Evolutionary conservation across 2,113 vertebrate genomes (phyloP).

Genomic region (Sardina pilchardus): DNA sequence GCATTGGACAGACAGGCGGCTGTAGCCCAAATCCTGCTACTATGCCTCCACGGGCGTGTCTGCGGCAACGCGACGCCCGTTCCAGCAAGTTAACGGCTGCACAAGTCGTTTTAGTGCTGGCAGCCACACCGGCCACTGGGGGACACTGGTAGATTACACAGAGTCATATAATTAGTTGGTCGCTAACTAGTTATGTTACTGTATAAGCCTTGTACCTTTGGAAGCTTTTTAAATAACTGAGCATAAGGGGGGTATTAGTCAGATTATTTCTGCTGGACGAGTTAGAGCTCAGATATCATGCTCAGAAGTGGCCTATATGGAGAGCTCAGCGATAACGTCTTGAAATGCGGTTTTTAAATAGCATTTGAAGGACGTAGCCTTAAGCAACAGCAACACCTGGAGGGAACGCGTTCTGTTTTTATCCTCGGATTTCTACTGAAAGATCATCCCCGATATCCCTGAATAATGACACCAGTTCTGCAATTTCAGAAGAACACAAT

Average conservation of each 20-base stretch:
- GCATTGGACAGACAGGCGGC: background rate
- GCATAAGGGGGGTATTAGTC: background rate
- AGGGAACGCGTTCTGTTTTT: background rate
- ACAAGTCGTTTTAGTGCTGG: constrained; percentile 38
- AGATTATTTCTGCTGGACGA: background rate
- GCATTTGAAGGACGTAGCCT: background rate
- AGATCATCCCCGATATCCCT: background rate
- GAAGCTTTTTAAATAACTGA: background rate
- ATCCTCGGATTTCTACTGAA: background rate
- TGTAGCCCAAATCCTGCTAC: constrained; percentile 22
- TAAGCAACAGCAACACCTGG: background rate
- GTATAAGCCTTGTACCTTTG: background rate
- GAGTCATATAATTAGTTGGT: constrained; percentile 5
- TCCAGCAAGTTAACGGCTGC: constrained; percentile 58
- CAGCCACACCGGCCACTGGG: constrained; percentile 34
- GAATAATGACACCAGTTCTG: background rate
- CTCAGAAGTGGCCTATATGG: background rate
- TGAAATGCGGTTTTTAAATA: background rate
- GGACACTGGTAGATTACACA: constrained; percentile 38
- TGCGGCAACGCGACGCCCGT: constrained; percentile 58
- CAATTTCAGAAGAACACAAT: background rate
- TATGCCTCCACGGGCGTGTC: constrained; percentile 66
- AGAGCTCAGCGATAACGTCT: background rate
- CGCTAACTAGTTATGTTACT: background rate
- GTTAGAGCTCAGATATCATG: background rate